Evolutionary conservation across 1,140 invertebrate species (phyloP).

Genomic region (Bombus affinis): DNA sequence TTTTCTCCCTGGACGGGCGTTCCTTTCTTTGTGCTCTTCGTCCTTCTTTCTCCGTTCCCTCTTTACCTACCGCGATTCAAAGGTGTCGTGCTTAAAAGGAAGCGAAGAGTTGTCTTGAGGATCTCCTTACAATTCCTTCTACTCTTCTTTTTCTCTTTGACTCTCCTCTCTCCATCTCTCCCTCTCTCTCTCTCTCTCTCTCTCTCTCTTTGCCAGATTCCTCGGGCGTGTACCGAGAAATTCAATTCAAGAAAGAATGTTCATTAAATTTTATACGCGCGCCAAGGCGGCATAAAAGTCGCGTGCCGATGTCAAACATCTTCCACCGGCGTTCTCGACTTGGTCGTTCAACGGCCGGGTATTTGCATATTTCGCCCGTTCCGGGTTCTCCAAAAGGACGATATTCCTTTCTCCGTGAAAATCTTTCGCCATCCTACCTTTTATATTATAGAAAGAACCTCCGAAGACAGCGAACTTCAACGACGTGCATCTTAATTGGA

Average conservation of each 20-base stretch:
- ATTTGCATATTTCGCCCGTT: conserved; percentile 27
- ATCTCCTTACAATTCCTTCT: conserved; percentile 52
- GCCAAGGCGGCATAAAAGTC: neutral
- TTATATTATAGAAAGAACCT: neutral
- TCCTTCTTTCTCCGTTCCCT: neutral
- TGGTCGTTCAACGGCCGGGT: neutral
- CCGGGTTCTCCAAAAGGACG: neutral
- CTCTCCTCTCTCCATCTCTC: neutral
- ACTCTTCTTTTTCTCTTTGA: conserved; percentile 21
- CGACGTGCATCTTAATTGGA: conserved; percentile 23
- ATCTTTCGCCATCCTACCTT: neutral
- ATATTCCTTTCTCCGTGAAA: neutral
- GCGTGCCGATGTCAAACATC: neutral
- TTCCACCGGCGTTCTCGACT: neutral
- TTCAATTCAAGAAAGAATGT: conserved; percentile 44
- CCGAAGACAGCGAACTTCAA: neutral
- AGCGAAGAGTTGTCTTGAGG: conserved; percentile 50
- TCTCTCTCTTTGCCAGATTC: conserved; percentile 10
- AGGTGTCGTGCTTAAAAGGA: conserved; percentile 54
- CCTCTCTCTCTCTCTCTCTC: neutral
- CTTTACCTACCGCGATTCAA: conserved; percentile 51
- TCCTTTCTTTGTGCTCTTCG: neutral
- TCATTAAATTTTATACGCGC: conserved; percentile 45
- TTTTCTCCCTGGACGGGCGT: neutral
- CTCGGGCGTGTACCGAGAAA: conserved; percentile 26